A percentile compares a stretch with the other conserved stretches of the same genome.
phyloP scores from a whole-genome alignment of 2,888 invertebrate species.

The Phortica magna region DNA sequence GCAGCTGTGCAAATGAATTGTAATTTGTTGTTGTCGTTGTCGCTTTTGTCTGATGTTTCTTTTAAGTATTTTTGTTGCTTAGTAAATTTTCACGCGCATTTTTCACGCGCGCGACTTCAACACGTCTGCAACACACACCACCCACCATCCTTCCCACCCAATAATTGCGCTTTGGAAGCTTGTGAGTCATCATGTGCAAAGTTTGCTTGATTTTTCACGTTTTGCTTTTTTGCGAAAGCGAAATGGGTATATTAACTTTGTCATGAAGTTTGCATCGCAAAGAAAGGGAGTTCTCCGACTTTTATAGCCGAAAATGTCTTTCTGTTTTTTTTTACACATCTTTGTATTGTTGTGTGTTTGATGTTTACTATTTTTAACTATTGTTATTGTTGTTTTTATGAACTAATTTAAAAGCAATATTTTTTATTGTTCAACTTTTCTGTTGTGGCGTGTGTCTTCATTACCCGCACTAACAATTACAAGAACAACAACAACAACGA shows the following conservation, averaged over 20 bases:
- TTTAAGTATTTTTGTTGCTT: not conserved
- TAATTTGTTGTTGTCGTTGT: conserved; percentile 2
- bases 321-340: conserved; percentile 27
- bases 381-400: conserved; percentile 43
- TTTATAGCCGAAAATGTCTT: not conserved
- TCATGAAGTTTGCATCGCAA: too few relatives aligned
- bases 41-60: not conserved
- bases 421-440: conserved; percentile 18
- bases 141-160: not conserved
- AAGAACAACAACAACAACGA: conserved; percentile 25
- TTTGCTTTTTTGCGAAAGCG: not conserved
- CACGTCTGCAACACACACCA: not conserved
- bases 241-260: too few relatives aligned
- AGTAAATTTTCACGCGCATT: not conserved
- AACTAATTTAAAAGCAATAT: conserved; percentile 54
- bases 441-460: conserved; percentile 36
- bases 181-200: not conserved
- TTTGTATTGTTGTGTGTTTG: too few relatives aligned
- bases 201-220: not conserved
- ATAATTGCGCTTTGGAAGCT: not conserved
- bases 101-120: not conserved
- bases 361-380: too few relatives aligned
- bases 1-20: not conserved
- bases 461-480: conserved; percentile 49
- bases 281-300: too few relatives aligned